Percentiles rank a stretch among this genome's conserved stretches.
Evolutionary conservation across 2,888 invertebrate species (phyloP).

Genomic region (Rotaria macrura): DNA sequence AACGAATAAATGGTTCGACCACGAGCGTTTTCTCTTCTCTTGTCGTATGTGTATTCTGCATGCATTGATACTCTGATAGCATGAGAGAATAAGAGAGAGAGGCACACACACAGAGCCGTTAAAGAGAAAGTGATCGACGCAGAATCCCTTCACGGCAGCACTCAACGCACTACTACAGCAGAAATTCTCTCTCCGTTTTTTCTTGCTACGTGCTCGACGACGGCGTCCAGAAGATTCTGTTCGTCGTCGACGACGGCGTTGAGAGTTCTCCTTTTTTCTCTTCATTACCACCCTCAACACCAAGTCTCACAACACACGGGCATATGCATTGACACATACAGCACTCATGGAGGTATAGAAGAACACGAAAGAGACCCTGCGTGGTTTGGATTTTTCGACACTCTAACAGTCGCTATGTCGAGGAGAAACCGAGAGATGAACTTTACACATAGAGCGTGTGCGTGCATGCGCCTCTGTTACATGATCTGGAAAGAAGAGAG

Average conservation of each 20-base stretch:
- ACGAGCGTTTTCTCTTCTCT: not conserved
- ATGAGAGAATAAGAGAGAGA: not conserved
- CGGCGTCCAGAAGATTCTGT: not conserved
- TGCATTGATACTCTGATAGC: not conserved
- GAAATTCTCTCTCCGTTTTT: not conserved
- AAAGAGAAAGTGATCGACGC: not conserved
- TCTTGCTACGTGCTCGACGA: not conserved
- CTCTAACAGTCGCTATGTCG: not conserved
- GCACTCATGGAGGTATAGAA: not conserved
- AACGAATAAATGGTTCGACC: not conserved
- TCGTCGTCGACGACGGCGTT: not conserved
- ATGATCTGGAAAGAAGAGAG: conserved; percentile 3
- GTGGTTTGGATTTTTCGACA: not conserved
- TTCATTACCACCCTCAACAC: not conserved
- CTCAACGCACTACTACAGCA: not conserved
- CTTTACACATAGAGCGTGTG: not conserved
- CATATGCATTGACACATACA: not conserved
- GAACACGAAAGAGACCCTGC: not conserved
- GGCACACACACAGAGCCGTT: not conserved
- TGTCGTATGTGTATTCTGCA: not conserved
- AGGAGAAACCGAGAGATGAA: not conserved
- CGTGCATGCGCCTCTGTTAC: not conserved
- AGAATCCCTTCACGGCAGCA: not conserved
- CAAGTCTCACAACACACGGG: not conserved
- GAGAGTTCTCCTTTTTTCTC: not conserved